Evolutionary conservation across 2,888 invertebrate genomes (phyloP).

Genomic region (Netelia melanura): DNA sequence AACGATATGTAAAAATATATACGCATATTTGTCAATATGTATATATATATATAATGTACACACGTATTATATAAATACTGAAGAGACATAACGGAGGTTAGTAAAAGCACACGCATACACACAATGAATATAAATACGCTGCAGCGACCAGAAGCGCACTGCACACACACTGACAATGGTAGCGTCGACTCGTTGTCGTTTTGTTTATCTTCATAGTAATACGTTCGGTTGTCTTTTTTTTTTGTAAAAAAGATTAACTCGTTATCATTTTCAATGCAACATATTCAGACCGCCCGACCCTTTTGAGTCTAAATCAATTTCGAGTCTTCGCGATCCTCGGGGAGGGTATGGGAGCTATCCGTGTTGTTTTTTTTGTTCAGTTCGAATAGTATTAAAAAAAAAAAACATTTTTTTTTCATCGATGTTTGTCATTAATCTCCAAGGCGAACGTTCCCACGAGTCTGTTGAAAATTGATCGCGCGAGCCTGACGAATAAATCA

Average conservation of each 20-base stretch:
- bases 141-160: conserved; percentile 83
- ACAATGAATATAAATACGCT: conserved; percentile 71
- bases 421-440: conserved; percentile 7
- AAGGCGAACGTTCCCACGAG: conserved; percentile 29
- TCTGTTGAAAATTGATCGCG: too few relatives aligned
- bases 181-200: conserved; percentile 69
- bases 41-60: conserved; percentile 43
- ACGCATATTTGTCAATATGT: conserved; percentile 15
- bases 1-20: conserved; percentile 29
- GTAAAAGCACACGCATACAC: conserved; percentile 72
- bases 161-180: conserved; percentile 83
- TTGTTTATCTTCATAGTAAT: conserved; percentile 56
- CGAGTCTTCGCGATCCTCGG: conserved; percentile 66
- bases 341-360: conserved; percentile 32
- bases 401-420: conserved; percentile 5
- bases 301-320: conserved; percentile 64
- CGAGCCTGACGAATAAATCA: too few relatives aligned
- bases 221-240: conserved; percentile 47
- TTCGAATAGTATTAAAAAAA: not conserved
- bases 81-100: conserved; percentile 66
- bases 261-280: conserved; percentile 51
- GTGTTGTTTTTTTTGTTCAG: conserved; percentile 4
- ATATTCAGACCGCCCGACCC: conserved; percentile 58
- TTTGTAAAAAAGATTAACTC: conserved; percentile 17
- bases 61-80: conserved; percentile 49